phyloP scores from a whole-genome alignment of 2,113 vertebrate species.

The Sisor rabdophorus region DNA sequence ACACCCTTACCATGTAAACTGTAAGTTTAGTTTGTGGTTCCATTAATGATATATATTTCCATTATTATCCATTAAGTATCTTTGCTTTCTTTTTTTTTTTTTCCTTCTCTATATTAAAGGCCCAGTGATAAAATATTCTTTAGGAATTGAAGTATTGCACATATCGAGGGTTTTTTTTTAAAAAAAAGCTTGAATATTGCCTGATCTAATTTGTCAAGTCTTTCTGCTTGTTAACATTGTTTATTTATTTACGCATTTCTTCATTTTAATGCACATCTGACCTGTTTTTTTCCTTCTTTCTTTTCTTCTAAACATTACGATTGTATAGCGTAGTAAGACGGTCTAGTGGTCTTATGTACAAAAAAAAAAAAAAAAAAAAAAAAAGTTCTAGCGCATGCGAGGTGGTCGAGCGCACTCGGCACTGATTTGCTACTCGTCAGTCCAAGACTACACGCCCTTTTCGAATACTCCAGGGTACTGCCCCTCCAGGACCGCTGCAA shows the following conservation, averaged over 20 bases:
- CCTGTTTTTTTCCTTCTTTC: slow-evolving; percentile 13
- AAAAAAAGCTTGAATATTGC: slow-evolving; percentile 33
- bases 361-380: too few relatives aligned
- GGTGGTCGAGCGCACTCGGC: slow-evolving; percentile 39
- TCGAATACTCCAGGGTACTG: slow-evolving; percentile 42
- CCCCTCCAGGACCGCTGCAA: slow-evolving; percentile 46
- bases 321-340: slow-evolving; percentile 43
- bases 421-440: slow-evolving; percentile 41
- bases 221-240: slow-evolving; percentile 21
- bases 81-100: slow-evolving; percentile 46
- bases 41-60: slow-evolving; percentile 46
- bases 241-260: slow-evolving; percentile 20
- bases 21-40: slow-evolving; percentile 46
- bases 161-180: slow-evolving; percentile 45
- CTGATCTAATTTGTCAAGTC: slow-evolving; percentile 44
- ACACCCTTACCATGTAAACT: slow-evolving; percentile 41
- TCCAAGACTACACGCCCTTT: slow-evolving; percentile 31
- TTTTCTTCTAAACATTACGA: slow-evolving; percentile 37
- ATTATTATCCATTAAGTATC: slow-evolving; percentile 46
- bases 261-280: slow-evolving; percentile 24
- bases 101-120: slow-evolving; percentile 42
- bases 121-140: slow-evolving; percentile 45
- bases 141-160: slow-evolving; percentile 46
- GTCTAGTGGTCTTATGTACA: slow-evolving; percentile 49
- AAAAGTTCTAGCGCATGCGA: slow-evolving; percentile 49